Conservation (phyloP, 2,888 invertebrate genomes). For the Steromphala cineraria region DNA sequence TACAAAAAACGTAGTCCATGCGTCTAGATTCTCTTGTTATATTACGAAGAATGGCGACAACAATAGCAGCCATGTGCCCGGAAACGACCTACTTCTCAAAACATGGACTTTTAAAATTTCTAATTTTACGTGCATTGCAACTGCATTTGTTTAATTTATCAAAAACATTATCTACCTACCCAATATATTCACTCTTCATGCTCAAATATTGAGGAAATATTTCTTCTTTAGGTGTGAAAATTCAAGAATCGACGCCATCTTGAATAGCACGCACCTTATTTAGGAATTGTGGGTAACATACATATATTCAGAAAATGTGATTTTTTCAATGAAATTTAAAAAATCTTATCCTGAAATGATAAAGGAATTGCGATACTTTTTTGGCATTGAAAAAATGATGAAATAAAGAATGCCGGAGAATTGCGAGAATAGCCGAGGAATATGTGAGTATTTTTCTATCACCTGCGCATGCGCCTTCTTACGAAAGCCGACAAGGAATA, state of each 20-base stretch:
- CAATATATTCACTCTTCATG: background rate
- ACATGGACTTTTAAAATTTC: background rate
- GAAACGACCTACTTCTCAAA: background rate
- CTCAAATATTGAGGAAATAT: background rate
- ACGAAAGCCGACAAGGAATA: too few relatives aligned
- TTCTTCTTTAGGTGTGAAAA: background rate
- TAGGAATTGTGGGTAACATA: background rate
- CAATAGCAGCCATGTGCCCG: constrained; percentile 9
- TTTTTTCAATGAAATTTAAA: too few relatives aligned
- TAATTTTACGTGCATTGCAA: background rate
- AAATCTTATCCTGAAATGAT: too few relatives aligned
- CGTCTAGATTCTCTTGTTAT: too few relatives aligned
- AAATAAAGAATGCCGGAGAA: too few relatives aligned
- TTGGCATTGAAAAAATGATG: too few relatives aligned
- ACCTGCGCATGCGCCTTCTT: too few relatives aligned
- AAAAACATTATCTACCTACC: background rate
- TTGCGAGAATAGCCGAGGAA: too few relatives aligned
- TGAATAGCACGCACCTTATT: constrained; percentile 6
- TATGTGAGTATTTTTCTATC: too few relatives aligned
- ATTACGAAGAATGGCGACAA: background rate
- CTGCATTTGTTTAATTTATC: background rate
- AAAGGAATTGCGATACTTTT: too few relatives aligned
- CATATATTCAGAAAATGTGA: too few relatives aligned
- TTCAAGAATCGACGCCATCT: background rate
- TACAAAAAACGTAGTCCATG: too few relatives aligned